Percentiles rank a stretch among this genome's conserved stretches.
These are phyloP conservation scores for Cranoglanis bouderius DNA, from an alignment of 2,113 vertebrate species.

Conservation along the genomic window DNA sequence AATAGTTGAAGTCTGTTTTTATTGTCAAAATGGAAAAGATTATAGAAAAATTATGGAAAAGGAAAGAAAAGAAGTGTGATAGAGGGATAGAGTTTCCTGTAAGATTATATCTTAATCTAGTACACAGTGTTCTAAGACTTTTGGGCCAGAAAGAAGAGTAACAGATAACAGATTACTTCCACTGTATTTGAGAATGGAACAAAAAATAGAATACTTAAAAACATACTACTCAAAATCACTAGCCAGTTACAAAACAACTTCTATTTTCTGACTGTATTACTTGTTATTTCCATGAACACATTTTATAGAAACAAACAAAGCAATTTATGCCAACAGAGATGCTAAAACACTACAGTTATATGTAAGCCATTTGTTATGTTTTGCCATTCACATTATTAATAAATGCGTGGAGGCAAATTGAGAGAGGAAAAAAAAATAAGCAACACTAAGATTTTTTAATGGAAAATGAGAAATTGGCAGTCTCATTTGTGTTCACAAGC, in stretches of 20 bases:
- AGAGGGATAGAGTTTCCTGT: neutral
- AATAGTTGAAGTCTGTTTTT: conserved; percentile 1
- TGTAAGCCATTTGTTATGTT: conserved; percentile 33
- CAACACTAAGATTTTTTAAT: conserved; percentile 37
- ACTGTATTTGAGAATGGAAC: neutral
- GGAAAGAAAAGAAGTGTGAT: neutral
- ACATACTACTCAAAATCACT: neutral
- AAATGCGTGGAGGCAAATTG: conserved; percentile 23
- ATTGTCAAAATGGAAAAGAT: neutral
- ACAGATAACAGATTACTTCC: neutral
- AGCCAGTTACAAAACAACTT: conserved; percentile 14
- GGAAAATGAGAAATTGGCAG: conserved; percentile 52
- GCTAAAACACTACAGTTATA: conserved; percentile 7
- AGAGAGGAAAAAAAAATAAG: conserved; percentile 25
- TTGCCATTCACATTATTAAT: conserved; percentile 33
- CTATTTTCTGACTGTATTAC: neutral
- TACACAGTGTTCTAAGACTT: neutral
- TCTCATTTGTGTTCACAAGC: conserved; percentile 56
- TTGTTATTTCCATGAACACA: conserved; percentile 16
- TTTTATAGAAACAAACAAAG: conserved; percentile 23
- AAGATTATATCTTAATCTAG: conserved; percentile 23
- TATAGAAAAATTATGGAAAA: no score
- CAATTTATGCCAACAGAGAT: conserved; percentile 21
- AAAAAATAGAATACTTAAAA: neutral
- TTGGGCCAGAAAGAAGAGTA: neutral